These are phyloP conservation scores for Eulemur mongoz DNA, from an alignment of 2,797 vertebrate genomes.

Conservation along the genomic window DNA sequence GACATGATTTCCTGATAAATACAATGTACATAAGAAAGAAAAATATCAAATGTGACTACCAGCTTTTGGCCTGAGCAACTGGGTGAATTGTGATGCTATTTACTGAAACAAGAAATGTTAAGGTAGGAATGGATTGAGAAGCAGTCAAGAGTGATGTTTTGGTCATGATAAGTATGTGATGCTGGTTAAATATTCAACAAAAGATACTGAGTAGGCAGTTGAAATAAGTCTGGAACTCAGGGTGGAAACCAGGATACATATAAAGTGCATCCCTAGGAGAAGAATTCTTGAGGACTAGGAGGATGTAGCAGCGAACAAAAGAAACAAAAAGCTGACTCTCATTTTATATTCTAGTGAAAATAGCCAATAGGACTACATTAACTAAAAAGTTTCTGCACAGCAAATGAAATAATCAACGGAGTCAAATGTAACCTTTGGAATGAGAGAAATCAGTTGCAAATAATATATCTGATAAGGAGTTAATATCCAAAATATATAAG, in stretches of 20 bases:
- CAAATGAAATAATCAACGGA: not conserved
- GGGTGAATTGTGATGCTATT: not conserved
- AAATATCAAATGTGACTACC: not conserved
- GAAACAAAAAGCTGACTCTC: not conserved
- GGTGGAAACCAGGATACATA: not conserved
- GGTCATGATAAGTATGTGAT: not conserved
- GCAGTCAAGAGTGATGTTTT: not conserved
- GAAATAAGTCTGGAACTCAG: not conserved
- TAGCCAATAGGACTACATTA: not conserved
- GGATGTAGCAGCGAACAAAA: not conserved
- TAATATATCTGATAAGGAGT: too few species aligned
- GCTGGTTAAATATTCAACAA: not conserved
- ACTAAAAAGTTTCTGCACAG: not conserved
- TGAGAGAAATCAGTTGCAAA: too few species aligned
- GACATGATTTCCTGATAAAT: not conserved
- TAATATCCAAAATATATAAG: too few species aligned
- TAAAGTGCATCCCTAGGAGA: not conserved
- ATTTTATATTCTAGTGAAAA: not conserved
- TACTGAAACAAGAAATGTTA: not conserved
- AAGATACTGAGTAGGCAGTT: not conserved
- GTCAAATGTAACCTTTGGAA: too few species aligned
- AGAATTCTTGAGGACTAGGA: not conserved
- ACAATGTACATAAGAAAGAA: not conserved
- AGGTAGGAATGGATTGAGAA: not conserved
- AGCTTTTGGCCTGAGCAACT: not conserved